These are phyloP conservation scores for Caenorhabditis imperialis DNA, from an alignment of 2,888 invertebrate species.

Conservation along the genomic window DNA sequence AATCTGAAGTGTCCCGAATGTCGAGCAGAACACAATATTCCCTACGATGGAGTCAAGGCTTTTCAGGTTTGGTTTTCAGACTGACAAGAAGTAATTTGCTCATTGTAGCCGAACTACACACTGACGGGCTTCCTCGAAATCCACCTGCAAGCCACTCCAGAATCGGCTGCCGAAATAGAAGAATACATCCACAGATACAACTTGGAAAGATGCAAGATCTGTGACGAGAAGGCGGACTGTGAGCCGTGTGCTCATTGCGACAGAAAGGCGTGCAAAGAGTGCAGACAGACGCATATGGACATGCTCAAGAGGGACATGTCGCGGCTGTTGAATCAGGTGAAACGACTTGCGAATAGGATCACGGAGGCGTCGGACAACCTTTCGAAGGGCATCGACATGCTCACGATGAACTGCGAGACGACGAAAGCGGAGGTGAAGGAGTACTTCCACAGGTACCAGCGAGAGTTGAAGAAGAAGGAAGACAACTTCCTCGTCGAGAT, in stretches of 20 bases:
- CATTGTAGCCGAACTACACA: slow-evolving; percentile 84
- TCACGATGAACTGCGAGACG: slow-evolving; percentile 90
- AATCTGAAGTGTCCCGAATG: slow-evolving; percentile 82
- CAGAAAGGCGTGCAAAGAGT: slow-evolving; percentile 84
- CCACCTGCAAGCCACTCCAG: slow-evolving; percentile 77
- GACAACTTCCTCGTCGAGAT: slow-evolving; percentile 81
- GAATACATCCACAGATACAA: slow-evolving; percentile 78
- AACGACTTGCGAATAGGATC: slow-evolving; percentile 74
- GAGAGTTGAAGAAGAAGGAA: slow-evolving; percentile 82
- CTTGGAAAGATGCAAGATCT: slow-evolving; percentile 78
- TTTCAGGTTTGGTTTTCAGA: slow-evolving; percentile 49
- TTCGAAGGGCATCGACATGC: slow-evolving; percentile 86
- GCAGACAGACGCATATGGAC: slow-evolving; percentile 94
- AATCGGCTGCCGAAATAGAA: slow-evolving; percentile 76
- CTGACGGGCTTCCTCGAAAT: slow-evolving; percentile 82
- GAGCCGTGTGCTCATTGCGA: slow-evolving; percentile 91
- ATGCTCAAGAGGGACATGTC: slow-evolving; percentile 91
- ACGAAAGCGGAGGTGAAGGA: slow-evolving; percentile 95
- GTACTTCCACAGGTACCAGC: slow-evolving; percentile 77
- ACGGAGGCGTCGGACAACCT: slow-evolving; percentile 76
- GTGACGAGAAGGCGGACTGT: slow-evolving; percentile 78
- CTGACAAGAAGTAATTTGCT: not conserved
- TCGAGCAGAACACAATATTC: slow-evolving; percentile 81
- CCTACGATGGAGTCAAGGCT: slow-evolving; percentile 79
- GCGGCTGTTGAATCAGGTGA: slow-evolving; percentile 87